Evolutionary conservation across 2,888 invertebrate genomes (phyloP), one percentile per base, ranked within the genome.

Genomic region (Eristalis arbustorum): DNA sequence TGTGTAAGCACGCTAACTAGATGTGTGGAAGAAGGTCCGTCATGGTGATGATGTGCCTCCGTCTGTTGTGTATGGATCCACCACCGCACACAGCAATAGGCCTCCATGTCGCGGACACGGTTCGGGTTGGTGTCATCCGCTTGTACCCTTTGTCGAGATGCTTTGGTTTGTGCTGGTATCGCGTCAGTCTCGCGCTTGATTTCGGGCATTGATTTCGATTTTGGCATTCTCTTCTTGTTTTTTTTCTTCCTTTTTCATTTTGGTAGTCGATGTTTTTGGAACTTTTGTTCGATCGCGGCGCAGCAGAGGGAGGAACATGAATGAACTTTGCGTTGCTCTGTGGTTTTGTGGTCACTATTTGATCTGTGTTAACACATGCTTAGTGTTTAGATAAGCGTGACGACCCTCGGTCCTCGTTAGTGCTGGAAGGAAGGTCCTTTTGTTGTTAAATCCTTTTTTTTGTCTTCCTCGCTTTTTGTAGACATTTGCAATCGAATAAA

Each of bases 1-100:
- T 85, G 85, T 85, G 85, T 85, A 85, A 85, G 77, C 85, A 85
- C 77, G 82, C 85, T 81, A 81, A 85, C 81, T 85, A 85, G 85
- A 85, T 81, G 74, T 49, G 49, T 49, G 49, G 49, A 49, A 49
- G 77, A 69, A 74, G 77, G 77, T 40, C 77, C 74, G 77, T 85
- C 85, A 85, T 74, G 73, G 81, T 82, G 82, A 69, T 85, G 85
- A 85, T 74, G 77, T 42, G 31, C 61, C 14, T 57, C 63, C 66
- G 61, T 66, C 40, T 59, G 59, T 74, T 67, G 69, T 72, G 18
- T 76, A 31, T 34, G 18, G 14, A 72, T 72, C 64, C 72, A 77
- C 64, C 72, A 77, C 76, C 79, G 67, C 76, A 80, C 80, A 64
- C 68, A 42, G 42, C 57, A 61, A 61, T 66, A 80, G 84, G 69